These are phyloP conservation scores for Cremastinae sp. DNA, from an alignment of 2,888 invertebrate genomes.

Conservation along the genomic window DNA sequence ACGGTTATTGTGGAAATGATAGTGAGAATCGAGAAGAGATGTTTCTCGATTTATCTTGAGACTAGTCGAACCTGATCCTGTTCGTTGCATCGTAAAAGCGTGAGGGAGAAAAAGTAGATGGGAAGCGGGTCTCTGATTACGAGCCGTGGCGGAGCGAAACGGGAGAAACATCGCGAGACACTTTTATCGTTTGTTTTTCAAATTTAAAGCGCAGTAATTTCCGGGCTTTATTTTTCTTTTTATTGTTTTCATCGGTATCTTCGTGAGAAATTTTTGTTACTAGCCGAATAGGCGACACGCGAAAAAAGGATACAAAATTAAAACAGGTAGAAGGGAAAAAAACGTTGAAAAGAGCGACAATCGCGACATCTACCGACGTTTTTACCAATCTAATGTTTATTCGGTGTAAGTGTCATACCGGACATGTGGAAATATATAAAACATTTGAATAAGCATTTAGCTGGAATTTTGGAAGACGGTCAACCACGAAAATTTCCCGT, in stretches of 20 bases:
- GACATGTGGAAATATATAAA: not conserved
- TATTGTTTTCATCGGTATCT: no score
- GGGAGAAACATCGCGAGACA: no score
- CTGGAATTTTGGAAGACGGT: not conserved
- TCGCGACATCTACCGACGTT: not conserved
- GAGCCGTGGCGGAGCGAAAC: no score
- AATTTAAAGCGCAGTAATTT: no score
- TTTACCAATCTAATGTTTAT: not conserved
- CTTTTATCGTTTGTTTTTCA: no score
- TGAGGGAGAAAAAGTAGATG: no score
- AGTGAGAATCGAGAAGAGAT: not conserved
- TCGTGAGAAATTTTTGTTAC: no score
- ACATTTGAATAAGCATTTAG: not conserved
- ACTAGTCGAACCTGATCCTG: constrained; percentile 28
- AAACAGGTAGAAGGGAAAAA: not conserved
- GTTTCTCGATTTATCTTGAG: not conserved
- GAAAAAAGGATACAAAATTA: not conserved
- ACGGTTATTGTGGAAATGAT: not conserved
- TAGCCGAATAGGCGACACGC: not conserved
- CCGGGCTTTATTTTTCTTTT: no score
- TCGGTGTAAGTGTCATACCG: not conserved
- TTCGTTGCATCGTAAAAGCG: no score
- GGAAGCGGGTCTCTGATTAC: no score
- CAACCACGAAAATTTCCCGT: not conserved
- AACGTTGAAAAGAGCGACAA: not conserved